phyloP scores from a whole-genome alignment of 2,888 invertebrate species.

The Onthophagus sagittarius region DNA sequence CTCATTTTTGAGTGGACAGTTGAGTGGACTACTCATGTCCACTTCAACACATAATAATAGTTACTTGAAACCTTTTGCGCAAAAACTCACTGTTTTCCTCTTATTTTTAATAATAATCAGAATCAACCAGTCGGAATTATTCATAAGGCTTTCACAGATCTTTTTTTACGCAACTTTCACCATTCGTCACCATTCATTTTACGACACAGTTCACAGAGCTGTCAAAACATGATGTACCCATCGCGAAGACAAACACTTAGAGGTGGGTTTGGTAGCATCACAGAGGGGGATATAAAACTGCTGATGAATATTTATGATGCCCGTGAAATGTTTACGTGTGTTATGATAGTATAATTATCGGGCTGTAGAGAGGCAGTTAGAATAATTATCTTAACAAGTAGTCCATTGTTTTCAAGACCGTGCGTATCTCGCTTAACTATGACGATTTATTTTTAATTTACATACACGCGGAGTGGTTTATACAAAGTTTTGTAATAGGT shows the following conservation, averaged over 20 bases:
- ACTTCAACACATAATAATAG: too few relatives aligned
- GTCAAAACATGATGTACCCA: not conserved
- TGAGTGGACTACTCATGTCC: too few relatives aligned
- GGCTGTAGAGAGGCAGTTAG: not conserved
- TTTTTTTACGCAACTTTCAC: not conserved
- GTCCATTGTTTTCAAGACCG: not conserved
- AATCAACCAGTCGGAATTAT: not conserved
- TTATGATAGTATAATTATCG: constrained; percentile 5
- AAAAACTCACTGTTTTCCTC: not conserved
- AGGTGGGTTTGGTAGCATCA: not conserved
- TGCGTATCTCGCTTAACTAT: not conserved
- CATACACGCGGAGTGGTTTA: not conserved
- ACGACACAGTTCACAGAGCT: not conserved
- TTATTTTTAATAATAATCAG: too few relatives aligned
- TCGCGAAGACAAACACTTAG: not conserved
- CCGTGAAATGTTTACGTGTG: constrained; percentile 5
- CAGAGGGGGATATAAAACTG: not conserved
- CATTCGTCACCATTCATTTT: not conserved
- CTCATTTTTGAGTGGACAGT: not conserved
- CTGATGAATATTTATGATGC: constrained; percentile 9
- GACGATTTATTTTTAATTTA: not conserved
- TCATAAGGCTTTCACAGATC: not conserved
- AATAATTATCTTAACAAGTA: not conserved
- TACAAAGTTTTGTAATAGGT: not conserved
- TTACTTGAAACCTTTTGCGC: not conserved